A percentile compares a stretch with the other conserved stretches of the same genome.
Conservation (phyloP, 1,140 invertebrate genomes). For the Tetragnatha versicolor region DNA sequence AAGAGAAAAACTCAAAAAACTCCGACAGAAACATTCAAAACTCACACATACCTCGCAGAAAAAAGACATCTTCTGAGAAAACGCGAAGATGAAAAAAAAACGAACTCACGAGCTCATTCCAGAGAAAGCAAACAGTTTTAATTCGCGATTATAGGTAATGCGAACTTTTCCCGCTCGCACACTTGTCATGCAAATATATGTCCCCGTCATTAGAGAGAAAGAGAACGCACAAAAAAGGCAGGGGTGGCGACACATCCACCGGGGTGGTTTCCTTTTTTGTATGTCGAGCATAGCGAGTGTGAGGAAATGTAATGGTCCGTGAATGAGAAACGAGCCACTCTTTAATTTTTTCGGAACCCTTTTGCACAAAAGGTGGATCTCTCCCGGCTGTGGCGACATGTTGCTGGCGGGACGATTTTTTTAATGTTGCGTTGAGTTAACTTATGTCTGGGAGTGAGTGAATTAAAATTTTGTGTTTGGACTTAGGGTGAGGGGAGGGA, state of each 20-base stretch:
- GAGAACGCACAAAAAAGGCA: slow-evolving; percentile 3
- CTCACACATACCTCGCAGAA: not conserved
- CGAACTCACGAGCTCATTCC: not conserved
- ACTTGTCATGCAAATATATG: slow-evolving; percentile 41
- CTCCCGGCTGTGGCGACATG: not conserved
- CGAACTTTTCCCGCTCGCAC: not conserved
- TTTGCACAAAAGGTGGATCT: slow-evolving; percentile 27
- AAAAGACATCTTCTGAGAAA: not conserved
- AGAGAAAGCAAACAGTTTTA: not conserved
- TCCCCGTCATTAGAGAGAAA: slow-evolving; percentile 26
- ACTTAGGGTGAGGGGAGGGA: no score
- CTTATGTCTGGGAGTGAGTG: no score
- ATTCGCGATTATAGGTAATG: not conserved
- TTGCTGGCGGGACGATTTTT: no score
- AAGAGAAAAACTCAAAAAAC: no score
- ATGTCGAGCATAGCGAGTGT: slow-evolving; percentile 32
- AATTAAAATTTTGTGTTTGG: no score
- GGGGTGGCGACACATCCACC: not conserved
- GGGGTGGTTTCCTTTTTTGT: not conserved
- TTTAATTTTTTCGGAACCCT: slow-evolving; percentile 32
- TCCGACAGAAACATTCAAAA: no score
- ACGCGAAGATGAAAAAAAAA: not conserved
- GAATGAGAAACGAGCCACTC: slow-evolving; percentile 41
- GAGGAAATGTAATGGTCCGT: slow-evolving; percentile 43
- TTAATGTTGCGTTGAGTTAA: no score